These are phyloP conservation scores for Diogma glabrata DNA, from an alignment of 2,888 invertebrate species.

Conservation along the genomic window DNA sequence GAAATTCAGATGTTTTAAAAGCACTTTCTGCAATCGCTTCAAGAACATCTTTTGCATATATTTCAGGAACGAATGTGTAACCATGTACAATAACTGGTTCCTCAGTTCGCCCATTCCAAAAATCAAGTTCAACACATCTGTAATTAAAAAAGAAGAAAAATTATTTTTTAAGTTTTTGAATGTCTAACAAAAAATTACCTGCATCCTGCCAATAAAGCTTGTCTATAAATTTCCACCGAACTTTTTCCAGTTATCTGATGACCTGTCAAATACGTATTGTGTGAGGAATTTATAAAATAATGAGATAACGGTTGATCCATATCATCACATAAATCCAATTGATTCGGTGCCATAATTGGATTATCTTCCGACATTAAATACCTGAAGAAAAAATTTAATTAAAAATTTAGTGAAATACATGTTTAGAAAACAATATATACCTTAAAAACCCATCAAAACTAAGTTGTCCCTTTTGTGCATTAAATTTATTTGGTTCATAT, in stretches of 20 bases:
- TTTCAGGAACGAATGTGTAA: conserved; percentile 93
- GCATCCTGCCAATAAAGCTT: conserved; percentile 88
- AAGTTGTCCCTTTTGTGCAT: conserved; percentile 73
- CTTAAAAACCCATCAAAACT: conserved; percentile 88
- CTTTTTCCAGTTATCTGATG: conserved; percentile 95
- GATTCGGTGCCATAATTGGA: conserved; percentile 78
- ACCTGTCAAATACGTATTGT: conserved; percentile 94
- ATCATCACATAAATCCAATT: conserved; percentile 83
- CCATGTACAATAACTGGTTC: conserved; percentile 96
- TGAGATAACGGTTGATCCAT: conserved; percentile 94
- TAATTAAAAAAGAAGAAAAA: too few species aligned
- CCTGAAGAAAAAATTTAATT: too few species aligned
- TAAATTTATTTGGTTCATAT: conserved; percentile 82
- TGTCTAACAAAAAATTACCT: too few species aligned
- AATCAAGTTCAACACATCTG: conserved; percentile 95
- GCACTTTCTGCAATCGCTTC: conserved; percentile 96
- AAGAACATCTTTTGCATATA: conserved; percentile 87
- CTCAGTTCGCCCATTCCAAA: conserved; percentile 92
- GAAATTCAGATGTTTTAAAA: conserved; percentile 96
- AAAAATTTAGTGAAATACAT: too few species aligned
- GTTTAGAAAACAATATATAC: too few species aligned
- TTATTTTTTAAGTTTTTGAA: too few species aligned
- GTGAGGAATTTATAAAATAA: conserved; percentile 97
- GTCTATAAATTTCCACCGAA: conserved; percentile 93
- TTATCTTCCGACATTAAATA: conserved; percentile 95